Conservation (phyloP, 2,888 invertebrate genomes). For the Euplexia lucipara region DNA sequence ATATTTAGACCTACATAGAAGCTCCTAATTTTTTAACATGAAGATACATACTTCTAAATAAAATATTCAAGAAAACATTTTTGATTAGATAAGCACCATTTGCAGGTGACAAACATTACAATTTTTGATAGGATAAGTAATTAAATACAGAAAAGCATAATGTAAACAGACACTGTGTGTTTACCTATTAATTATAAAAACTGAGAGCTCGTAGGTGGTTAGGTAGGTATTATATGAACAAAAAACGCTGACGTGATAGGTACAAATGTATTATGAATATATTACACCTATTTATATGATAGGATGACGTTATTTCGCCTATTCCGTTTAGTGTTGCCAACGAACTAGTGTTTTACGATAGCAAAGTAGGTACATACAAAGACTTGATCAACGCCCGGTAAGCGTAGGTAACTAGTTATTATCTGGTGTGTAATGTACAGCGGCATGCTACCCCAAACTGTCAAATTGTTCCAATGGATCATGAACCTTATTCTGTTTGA, state of each 20-base stretch:
- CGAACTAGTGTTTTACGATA: conserved; percentile 32
- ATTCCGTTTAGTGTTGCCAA: conserved; percentile 27
- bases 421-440: conserved; percentile 46
- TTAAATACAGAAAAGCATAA: conserved; percentile 34
- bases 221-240: neutral
- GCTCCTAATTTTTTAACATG: too few species aligned
- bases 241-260: conserved; percentile 29
- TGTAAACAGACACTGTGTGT: conserved; percentile 24
- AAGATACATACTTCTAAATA: too few species aligned
- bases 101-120: conserved; percentile 35
- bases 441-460: too few species aligned
- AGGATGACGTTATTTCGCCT: conserved; percentile 39
- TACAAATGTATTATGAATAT: conserved; percentile 6
- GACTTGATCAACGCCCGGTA: conserved; percentile 45
- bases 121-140: conserved; percentile 20
- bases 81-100: conserved; percentile 34
- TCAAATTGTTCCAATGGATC: too few species aligned
- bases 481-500: too few species aligned
- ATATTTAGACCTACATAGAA: too few species aligned
- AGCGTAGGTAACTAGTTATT: conserved; percentile 44
- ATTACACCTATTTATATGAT: conserved; percentile 22
- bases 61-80: conserved; percentile 22
- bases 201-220: conserved; percentile 1
- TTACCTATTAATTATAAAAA: conserved; percentile 17
- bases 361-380: conserved; percentile 45